Percentiles rank a stretch among this genome's conserved stretches.
Evolutionary conservation across 2,797 vertebrate species (phyloP).

Genomic region (Myioborus melanocephalus): DNA sequence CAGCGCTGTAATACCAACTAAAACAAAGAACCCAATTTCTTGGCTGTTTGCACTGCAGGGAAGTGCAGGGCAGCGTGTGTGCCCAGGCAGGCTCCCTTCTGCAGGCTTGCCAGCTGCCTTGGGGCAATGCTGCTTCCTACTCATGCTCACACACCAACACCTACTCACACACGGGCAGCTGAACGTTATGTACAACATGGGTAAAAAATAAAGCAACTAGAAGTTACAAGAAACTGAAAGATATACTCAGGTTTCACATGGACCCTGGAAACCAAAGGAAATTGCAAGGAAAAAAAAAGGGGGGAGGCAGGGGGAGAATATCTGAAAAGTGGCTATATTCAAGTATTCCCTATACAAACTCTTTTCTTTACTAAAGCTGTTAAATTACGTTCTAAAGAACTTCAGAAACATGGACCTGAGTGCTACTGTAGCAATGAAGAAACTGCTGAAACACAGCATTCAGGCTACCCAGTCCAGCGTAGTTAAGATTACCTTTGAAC

Average conservation of each 20-base stretch:
- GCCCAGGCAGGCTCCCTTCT: not conserved
- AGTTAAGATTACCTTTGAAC: not conserved
- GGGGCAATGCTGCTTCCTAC: not conserved
- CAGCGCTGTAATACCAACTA: not conserved
- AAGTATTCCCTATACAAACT: not conserved
- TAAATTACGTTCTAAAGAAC: not conserved
- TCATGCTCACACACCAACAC: not conserved
- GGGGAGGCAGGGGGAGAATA: accelerated
- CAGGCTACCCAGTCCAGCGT: not conserved
- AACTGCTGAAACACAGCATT: not conserved
- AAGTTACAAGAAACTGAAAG: not conserved
- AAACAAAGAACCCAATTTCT: not conserved
- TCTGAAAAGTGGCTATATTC: not conserved
- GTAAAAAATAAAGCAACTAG: not conserved
- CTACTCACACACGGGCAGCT: not conserved
- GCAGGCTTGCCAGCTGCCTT: not conserved
- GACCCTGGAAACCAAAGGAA: not conserved
- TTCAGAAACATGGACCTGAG: not conserved
- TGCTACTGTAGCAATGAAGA: not conserved
- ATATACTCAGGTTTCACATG: not conserved
- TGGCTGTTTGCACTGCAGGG: not conserved
- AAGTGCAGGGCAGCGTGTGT: accelerated
- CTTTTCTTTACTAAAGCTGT: not conserved
- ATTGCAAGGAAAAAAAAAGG: accelerated
- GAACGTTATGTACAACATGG: accelerated